phyloP scores from a whole-genome alignment of 30 jellyfish, hydroid and myxozoan genomes.

The Haliclystus octoradiatus region DNA sequence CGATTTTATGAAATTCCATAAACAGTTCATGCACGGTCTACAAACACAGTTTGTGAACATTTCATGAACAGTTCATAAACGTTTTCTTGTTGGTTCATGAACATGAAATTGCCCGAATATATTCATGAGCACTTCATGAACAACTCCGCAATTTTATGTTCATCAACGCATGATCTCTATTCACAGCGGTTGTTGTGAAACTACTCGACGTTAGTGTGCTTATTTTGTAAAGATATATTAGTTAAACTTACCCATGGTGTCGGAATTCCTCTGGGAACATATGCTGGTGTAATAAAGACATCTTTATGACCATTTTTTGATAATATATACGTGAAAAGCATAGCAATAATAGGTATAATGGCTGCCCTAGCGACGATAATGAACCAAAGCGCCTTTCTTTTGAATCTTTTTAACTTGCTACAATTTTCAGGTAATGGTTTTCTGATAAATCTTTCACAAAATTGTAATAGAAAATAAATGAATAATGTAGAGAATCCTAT shows the following conservation, averaged over 20 bases:
- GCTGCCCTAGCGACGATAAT: constrained; percentile 54
- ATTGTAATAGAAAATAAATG: constrained; percentile 6
- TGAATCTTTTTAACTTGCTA: constrained; percentile 7
- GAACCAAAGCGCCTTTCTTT: constrained; percentile 15
- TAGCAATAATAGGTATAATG: constrained; percentile 39
- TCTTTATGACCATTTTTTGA: constrained; percentile 9
- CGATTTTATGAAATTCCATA: no score
- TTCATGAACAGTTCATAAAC: no score
- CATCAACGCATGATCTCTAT: no score
- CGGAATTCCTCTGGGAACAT: constrained; percentile 72
- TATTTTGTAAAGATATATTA: no score
- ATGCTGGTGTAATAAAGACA: constrained; percentile 38
- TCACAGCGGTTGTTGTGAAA: no score
- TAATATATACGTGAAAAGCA: constrained; percentile 32
- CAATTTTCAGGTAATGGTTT: not conserved
- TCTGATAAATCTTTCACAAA: constrained; percentile 9
- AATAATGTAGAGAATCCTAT: constrained; percentile 46
- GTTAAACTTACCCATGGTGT: constrained; percentile 26
- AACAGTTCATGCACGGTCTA: no score
- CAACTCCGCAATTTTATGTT: no score
- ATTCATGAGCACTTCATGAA: no score
- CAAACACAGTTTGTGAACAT: no score
- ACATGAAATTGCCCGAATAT: no score
- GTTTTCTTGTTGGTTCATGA: no score
- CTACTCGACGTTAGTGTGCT: no score